A percentile compares a stretch with the other conserved stretches of the same genome.
Conservation (phyloP, 2,888 invertebrate species). For the Resseliella maxima region DNA sequence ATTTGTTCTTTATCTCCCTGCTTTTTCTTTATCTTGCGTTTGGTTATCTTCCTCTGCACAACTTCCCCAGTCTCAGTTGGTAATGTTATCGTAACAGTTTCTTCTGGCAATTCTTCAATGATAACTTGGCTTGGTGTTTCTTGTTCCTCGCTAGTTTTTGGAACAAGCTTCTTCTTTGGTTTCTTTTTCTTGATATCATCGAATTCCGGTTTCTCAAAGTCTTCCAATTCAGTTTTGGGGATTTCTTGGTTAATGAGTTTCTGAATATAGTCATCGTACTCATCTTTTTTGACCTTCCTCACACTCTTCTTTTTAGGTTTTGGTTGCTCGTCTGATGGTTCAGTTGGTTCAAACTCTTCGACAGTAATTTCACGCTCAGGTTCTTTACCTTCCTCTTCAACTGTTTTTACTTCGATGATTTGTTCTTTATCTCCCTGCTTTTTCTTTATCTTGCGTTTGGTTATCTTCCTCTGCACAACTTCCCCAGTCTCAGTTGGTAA, state of each 20-base stretch:
- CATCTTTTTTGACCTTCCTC: constrained; percentile 59
- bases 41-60: constrained; percentile 63
- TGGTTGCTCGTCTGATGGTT: constrained; percentile 57
- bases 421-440: constrained; percentile 64
- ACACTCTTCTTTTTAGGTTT: constrained; percentile 56
- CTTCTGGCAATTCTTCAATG: constrained; percentile 64
- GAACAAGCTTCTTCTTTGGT: constrained; percentile 59
- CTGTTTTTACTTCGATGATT: constrained; percentile 66
- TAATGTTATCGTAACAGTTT: neutral
- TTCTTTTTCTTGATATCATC: constrained; percentile 61
- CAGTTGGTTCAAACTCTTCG: constrained; percentile 58
- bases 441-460: constrained; percentile 64
- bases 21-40: constrained; percentile 64
- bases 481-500: constrained; percentile 63
- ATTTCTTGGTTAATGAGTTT: constrained; percentile 61
- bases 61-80: constrained; percentile 64
- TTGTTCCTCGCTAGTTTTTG: constrained; percentile 63
- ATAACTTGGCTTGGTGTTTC: neutral
- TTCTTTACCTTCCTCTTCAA: constrained; percentile 64
- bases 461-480: constrained; percentile 64
- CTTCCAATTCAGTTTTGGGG: constrained; percentile 65
- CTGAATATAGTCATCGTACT: constrained; percentile 57
- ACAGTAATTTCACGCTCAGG: constrained; percentile 64
- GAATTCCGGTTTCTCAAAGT: constrained; percentile 62
- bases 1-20: constrained; percentile 64